Evolutionary conservation across 2,888 invertebrate species (phyloP).

Genomic region (Marronus borbonicus): DNA sequence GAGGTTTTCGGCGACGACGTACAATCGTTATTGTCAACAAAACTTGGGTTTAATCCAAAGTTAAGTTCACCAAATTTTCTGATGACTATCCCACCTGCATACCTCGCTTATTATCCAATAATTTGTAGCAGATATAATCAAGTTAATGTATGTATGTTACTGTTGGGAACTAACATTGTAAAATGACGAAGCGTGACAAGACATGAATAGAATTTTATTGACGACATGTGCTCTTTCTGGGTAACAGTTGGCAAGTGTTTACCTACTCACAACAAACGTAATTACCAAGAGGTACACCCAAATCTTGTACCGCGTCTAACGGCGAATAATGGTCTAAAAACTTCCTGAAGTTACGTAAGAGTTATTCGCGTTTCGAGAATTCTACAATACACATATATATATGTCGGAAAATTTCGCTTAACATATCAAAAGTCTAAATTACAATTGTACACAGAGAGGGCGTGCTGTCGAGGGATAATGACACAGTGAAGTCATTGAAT

Average conservation of each 20-base stretch:
- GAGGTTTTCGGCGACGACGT: no score
- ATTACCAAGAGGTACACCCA: slow-evolving; percentile 30
- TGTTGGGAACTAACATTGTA: background rate
- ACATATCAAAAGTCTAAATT: slow-evolving; percentile 51
- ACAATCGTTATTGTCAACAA: no score
- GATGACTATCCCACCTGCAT: no score
- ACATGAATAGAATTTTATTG: slow-evolving; percentile 21
- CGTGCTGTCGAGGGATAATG: slow-evolving; percentile 56
- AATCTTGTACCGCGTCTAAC: slow-evolving; percentile 21
- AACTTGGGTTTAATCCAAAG: no score
- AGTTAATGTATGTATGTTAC: background rate
- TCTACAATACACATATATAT: background rate
- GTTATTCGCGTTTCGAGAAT: slow-evolving; percentile 30
- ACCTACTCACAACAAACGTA: slow-evolving; percentile 14
- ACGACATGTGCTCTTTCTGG: slow-evolving; percentile 21
- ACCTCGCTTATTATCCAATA: no score
- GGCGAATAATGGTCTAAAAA: slow-evolving; percentile 1
- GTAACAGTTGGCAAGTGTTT: background rate
- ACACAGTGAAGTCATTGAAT: slow-evolving; percentile 59
- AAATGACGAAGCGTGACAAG: no score
- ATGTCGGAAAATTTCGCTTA: slow-evolving; percentile 31
- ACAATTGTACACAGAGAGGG: slow-evolving; percentile 52
- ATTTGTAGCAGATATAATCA: no score
- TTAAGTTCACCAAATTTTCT: no score
- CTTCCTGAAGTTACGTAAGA: slow-evolving; percentile 37